phyloP scores from a whole-genome alignment of 2,797 vertebrate species.

The Micropoecilia bifurca region DNA sequence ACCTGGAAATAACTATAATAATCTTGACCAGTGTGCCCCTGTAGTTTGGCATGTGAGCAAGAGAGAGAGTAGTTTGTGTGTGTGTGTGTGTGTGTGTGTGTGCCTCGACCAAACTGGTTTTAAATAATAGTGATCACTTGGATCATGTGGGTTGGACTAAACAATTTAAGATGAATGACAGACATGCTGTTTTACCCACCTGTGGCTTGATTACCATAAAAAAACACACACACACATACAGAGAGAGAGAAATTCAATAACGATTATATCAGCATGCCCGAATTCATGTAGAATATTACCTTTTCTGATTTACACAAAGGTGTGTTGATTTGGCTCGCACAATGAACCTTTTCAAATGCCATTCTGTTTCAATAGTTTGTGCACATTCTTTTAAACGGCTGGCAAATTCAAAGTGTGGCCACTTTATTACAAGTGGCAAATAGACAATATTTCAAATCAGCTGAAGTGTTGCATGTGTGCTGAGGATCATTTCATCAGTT shows the following conservation, averaged over 20 bases:
- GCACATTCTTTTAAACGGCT: background rate
- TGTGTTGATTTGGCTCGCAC: background rate
- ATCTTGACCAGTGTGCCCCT: slow-evolving; percentile 53
- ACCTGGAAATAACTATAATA: slow-evolving; percentile 64
- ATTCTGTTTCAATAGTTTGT: background rate
- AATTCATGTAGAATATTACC: slow-evolving; percentile 13
- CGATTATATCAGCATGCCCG: background rate
- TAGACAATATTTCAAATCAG: background rate
- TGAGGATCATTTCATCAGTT: background rate
- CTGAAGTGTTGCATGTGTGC: background rate
- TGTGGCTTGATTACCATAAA: slow-evolving; percentile 38
- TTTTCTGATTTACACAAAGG: slow-evolving; percentile 21
- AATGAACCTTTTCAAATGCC: background rate
- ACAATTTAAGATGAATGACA: slow-evolving; percentile 55
- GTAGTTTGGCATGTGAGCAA: slow-evolving; percentile 31
- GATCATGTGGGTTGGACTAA: slow-evolving; percentile 50
- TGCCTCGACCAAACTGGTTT: slow-evolving; percentile 7
- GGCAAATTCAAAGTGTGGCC: background rate
- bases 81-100: background rate
- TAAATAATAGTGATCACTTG: slow-evolving; percentile 64
- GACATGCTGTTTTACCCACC: slow-evolving; percentile 52
- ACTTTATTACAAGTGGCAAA: background rate
- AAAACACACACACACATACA: background rate
- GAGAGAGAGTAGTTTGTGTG: slow-evolving; percentile 6
- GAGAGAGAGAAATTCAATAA: background rate